Conservation (phyloP, 2,888 invertebrate species). For the Catocala fraxini region DNA sequence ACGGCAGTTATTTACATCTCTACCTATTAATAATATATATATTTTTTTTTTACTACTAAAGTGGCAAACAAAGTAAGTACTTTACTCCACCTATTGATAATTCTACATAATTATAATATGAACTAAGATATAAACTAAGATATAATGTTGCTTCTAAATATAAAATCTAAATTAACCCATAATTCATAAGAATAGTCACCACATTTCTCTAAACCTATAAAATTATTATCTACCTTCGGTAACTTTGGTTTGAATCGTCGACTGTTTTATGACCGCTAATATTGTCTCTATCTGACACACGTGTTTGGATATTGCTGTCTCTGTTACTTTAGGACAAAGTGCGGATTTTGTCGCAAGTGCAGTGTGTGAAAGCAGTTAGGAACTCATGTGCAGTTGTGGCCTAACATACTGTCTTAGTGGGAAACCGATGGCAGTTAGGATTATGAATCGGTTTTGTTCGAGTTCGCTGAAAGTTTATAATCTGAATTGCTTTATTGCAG, state of each 20-base stretch:
- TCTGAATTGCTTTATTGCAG: neutral
- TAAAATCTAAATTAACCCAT: too few relatives aligned
- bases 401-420: conserved; percentile 37
- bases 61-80: too few relatives aligned
- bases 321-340: conserved; percentile 21
- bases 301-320: conserved; percentile 11
- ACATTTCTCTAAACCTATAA: conserved; percentile 29
- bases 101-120: too few relatives aligned
- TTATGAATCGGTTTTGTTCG: conserved; percentile 33
- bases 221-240: conserved; percentile 36
- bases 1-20: too few relatives aligned
- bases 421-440: conserved; percentile 34
- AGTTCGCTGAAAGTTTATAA: neutral
- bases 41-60: too few relatives aligned
- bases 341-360: conserved; percentile 36
- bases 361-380: conserved; percentile 33
- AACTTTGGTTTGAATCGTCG: conserved; percentile 35
- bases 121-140: too few relatives aligned
- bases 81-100: too few relatives aligned
- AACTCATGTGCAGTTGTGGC: conserved; percentile 50
- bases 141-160: too few relatives aligned
- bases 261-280: conserved; percentile 22
- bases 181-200: conserved; percentile 10
- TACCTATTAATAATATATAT: too few relatives aligned
- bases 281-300: conserved; percentile 10